These are phyloP conservation scores for Dusona sp. DNA, from an alignment of 2,888 invertebrate species.

Conservation along the genomic window DNA sequence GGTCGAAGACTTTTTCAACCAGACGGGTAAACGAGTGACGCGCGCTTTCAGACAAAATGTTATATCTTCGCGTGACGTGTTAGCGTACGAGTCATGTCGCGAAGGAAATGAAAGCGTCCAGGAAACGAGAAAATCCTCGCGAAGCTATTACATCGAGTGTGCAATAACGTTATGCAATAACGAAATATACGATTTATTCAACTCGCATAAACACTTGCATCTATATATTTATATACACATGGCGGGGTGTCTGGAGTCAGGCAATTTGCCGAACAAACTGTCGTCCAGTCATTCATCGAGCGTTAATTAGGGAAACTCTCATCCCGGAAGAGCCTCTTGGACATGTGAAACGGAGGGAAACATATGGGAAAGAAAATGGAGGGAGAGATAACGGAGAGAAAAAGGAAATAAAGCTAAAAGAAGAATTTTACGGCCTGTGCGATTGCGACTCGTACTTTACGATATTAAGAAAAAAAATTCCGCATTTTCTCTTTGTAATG, in stretches of 20 bases:
- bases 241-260: constrained; percentile 46
- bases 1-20: not conserved
- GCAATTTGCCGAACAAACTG: constrained; percentile 63
- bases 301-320: constrained; percentile 69
- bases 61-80: constrained; percentile 39
- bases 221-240: constrained; percentile 29
- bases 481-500: constrained; percentile 37
- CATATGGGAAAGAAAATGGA: constrained; percentile 69
- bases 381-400: constrained; percentile 14
- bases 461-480: constrained; percentile 44
- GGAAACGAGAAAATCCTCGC: constrained; percentile 60
- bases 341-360: constrained; percentile 67
- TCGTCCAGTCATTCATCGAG: constrained; percentile 44
- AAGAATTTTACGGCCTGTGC: constrained; percentile 55
- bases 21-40: not conserved
- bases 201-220: not conserved
- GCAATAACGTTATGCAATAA: constrained; percentile 19
- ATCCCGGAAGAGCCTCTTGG: constrained; percentile 71
- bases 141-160: constrained; percentile 51
- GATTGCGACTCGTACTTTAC: constrained; percentile 28
- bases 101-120: constrained; percentile 57
- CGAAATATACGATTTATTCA: constrained; percentile 28
- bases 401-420: constrained; percentile 51
- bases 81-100: constrained; percentile 5
- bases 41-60: constrained; percentile 26